Percentiles rank a stretch among this genome's conserved stretches.
phyloP scores from a whole-genome alignment of 1,140 invertebrate genomes.

The Pararge aegeria region DNA sequence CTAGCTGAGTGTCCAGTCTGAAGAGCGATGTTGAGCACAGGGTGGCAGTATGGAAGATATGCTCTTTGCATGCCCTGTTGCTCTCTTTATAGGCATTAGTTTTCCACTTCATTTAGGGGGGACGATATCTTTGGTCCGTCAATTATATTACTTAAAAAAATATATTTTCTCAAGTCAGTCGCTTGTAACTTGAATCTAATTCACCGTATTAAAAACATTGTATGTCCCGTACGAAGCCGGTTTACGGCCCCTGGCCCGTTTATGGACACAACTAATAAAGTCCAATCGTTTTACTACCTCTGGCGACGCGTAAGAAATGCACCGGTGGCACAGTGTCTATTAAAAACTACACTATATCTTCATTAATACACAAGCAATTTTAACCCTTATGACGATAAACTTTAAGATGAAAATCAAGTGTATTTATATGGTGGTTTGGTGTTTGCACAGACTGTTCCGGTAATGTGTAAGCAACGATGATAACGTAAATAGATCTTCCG shows the following conservation, averaged over 20 bases:
- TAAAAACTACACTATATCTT: not conserved
- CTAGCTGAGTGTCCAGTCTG: no score
- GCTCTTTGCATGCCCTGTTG: no score
- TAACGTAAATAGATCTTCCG: constrained; percentile 28
- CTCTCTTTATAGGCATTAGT: no score
- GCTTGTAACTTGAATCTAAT: constrained; percentile 14
- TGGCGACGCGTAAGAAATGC: constrained; percentile 24
- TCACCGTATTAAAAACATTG: constrained; percentile 47
- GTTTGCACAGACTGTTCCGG: constrained; percentile 12
- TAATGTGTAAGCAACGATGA: constrained; percentile 15
- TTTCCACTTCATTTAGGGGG: no score
- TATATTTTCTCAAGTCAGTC: not conserved
- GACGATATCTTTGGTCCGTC: no score
- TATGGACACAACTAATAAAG: constrained; percentile 66
- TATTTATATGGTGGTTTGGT: not conserved
- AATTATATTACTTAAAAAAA: no score
- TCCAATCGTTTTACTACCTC: constrained; percentile 47
- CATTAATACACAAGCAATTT: constrained; percentile 2
- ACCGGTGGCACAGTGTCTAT: not conserved
- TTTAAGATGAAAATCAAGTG: not conserved
- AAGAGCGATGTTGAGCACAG: no score
- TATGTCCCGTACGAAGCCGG: constrained; percentile 40
- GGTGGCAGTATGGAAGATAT: no score
- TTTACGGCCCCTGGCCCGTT: constrained; percentile 56
- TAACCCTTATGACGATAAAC: not conserved